Evolutionary conservation across 2,888 invertebrate species (phyloP).

Genomic region (Orthosia gracilis): DNA sequence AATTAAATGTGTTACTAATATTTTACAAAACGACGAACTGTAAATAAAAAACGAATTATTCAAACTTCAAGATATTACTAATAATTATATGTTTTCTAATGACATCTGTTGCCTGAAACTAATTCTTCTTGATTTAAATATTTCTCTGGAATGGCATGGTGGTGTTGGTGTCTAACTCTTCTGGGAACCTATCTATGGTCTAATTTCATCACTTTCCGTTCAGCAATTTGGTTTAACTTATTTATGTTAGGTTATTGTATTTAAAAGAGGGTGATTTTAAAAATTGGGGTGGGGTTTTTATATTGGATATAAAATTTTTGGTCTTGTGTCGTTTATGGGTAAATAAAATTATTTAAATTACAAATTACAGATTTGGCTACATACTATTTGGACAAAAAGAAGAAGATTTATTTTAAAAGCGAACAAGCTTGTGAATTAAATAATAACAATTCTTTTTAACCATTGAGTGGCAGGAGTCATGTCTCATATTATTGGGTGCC

Average conservation of each 20-base stretch:
- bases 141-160: constrained; percentile 73
- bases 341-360: too few relatives aligned
- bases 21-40: neutral
- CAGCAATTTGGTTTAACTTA: constrained; percentile 20
- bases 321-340: constrained; percentile 37
- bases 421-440: too few relatives aligned
- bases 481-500: too few relatives aligned
- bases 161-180: constrained; percentile 73
- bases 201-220: constrained; percentile 29
- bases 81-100: constrained; percentile 39
- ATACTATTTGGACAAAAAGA: too few relatives aligned
- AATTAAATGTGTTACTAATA: constrained; percentile 47
- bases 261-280: neutral
- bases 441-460: too few relatives aligned
- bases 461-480: too few relatives aligned
- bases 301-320: constrained; percentile 5
- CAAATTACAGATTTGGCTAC: too few relatives aligned
- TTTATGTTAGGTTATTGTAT: neutral
- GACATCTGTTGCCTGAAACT: constrained; percentile 47
- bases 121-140: constrained; percentile 44
- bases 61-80: constrained; percentile 27
- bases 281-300: constrained; percentile 21
- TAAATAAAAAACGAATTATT: neutral
- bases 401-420: too few relatives aligned
- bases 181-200: constrained; percentile 25